These are phyloP conservation scores for Clarias pachynema DNA, from an alignment of 2,797 vertebrate species.

Conservation along the genomic window DNA sequence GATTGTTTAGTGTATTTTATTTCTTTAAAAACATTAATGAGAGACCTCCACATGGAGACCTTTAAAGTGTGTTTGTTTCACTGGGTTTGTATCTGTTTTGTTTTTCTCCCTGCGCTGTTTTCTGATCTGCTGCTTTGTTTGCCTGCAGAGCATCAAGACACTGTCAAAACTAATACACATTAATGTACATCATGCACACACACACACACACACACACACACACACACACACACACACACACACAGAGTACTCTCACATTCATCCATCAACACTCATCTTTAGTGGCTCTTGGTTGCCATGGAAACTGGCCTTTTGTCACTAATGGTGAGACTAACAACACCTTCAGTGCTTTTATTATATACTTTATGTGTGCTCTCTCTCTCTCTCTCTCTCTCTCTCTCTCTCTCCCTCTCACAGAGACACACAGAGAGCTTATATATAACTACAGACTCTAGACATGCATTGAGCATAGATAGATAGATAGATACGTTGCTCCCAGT, in stretches of 20 bases:
- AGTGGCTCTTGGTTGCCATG: constrained; percentile 87
- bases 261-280: constrained; percentile 88
- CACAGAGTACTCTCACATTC: constrained; percentile 67
- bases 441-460: neutral
- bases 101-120: neutral
- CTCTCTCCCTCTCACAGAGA: neutral
- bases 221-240: neutral
- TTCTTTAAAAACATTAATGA: no score
- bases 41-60: no score
- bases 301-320: constrained; percentile 82
- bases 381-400: no score
- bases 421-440: neutral
- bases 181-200: constrained; percentile 20
- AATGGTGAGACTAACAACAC: constrained; percentile 25
- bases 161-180: constrained; percentile 47
- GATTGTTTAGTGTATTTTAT: neutral
- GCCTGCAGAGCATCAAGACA: constrained; percentile 35
- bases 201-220: neutral
- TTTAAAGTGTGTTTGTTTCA: neutral
- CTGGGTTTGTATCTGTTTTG: neutral
- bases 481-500: neutral
- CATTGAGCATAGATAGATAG: neutral
- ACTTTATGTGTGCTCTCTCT: neutral
- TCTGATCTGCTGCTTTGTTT: constrained; percentile 37
- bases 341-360: constrained; percentile 5